Conservation (phyloP, 2,797 vertebrate species). For the Tragopan temminckii region DNA sequence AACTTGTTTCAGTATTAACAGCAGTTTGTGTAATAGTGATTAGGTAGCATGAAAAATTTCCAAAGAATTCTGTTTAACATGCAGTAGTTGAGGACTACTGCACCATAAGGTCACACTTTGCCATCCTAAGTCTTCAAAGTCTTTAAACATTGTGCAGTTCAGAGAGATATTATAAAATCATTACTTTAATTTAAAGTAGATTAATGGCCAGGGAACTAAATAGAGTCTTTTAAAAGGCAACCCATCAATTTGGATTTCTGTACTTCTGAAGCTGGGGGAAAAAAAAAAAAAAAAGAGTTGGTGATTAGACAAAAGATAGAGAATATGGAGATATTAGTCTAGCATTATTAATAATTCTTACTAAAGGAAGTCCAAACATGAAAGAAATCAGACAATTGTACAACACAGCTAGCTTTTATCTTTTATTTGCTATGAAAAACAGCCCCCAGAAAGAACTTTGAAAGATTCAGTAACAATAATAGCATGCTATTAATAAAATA, state of each 20-base stretch:
- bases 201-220: not conserved
- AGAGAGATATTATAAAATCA: not conserved
- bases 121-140: not conserved
- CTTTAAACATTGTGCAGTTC: not conserved
- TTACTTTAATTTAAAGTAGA: constrained; percentile 5
- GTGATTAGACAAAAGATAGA: not conserved
- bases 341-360: constrained; percentile 25
- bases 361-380: constrained; percentile 42
- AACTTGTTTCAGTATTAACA: not conserved
- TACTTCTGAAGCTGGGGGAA: not conserved
- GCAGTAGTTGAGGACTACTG: not conserved
- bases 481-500: constrained; percentile 34
- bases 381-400: constrained; percentile 48
- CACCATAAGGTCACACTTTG: not conserved
- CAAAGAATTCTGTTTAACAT: not conserved
- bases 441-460: constrained; percentile 14
- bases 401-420: constrained; percentile 40
- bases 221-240: not conserved
- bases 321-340: not conserved
- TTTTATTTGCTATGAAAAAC: constrained; percentile 53
- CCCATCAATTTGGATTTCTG: not conserved
- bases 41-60: not conserved
- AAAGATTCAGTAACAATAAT: constrained; percentile 42
- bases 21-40: not conserved
- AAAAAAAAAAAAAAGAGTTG: not conserved